These are phyloP conservation scores for Drosophila kurseongensis DNA, from an alignment of 1,140 invertebrate species.

Conservation along the genomic window DNA sequence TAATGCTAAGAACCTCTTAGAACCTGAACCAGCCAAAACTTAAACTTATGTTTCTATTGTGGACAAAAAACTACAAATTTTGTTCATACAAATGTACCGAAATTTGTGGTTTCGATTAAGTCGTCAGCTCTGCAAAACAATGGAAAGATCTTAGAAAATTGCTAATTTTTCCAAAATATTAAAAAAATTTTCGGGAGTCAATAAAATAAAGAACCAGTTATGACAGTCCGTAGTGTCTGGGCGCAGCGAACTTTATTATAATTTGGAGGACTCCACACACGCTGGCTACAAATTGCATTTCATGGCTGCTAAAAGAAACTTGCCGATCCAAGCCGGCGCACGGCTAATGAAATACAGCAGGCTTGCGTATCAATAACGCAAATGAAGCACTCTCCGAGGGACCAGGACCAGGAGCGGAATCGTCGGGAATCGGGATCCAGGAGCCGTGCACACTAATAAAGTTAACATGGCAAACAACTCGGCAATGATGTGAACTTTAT, in stretches of 20 bases:
- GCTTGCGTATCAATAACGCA: slow-evolving; percentile 57
- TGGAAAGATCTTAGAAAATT: too few relatives aligned
- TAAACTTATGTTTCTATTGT: too few relatives aligned
- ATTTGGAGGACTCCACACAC: slow-evolving; percentile 41
- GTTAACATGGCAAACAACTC: slow-evolving; percentile 78
- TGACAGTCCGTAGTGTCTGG: slow-evolving; percentile 1
- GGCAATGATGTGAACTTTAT: slow-evolving; percentile 76
- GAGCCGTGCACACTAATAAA: slow-evolving; percentile 57
- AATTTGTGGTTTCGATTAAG: too few relatives aligned
- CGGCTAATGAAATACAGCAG: slow-evolving; percentile 57
- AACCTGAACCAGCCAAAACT: too few relatives aligned
- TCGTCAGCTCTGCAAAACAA: too few relatives aligned
- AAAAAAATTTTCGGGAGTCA: neutral
- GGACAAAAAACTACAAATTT: too few relatives aligned
- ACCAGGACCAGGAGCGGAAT: neutral
- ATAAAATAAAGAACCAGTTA: neutral
- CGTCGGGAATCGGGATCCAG: neutral
- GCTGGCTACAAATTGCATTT: slow-evolving; percentile 57
- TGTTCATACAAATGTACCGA: too few relatives aligned
- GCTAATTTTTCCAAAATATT: neutral
- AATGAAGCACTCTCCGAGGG: slow-evolving; percentile 44
- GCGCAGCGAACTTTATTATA: slow-evolving; percentile 55
- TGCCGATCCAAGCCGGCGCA: slow-evolving; percentile 24
- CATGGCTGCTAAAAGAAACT: slow-evolving; percentile 29
- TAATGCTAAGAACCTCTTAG: too few relatives aligned